These are phyloP conservation scores for Cecidostiba fungosa DNA, from an alignment of 2,888 invertebrate species.

Conservation along the genomic window DNA sequence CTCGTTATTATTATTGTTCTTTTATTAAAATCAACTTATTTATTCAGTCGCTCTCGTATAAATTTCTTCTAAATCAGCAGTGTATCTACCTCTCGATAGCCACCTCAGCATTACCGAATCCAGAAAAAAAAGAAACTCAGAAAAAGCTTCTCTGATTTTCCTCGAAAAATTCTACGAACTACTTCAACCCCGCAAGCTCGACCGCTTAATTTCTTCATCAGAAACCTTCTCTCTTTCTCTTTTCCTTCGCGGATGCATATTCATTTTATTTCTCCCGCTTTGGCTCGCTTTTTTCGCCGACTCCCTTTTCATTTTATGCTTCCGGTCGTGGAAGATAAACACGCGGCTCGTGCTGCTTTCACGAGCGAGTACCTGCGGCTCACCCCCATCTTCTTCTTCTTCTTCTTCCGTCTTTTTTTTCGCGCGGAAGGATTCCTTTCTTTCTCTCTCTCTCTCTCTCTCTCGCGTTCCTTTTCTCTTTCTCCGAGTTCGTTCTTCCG, in stretches of 20 bases:
- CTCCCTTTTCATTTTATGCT: constrained; percentile 64
- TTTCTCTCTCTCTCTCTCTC: too few species aligned
- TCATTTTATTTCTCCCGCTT: constrained; percentile 70
- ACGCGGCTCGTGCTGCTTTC: constrained; percentile 67
- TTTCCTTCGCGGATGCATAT: constrained; percentile 70
- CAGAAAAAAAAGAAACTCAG: neutral
- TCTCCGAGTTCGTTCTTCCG: neutral
- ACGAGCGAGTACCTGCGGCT: constrained; percentile 66
- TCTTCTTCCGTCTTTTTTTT: constrained; percentile 57
- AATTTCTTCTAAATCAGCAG: neutral
- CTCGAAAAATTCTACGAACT: neutral
- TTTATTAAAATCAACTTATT: neutral
- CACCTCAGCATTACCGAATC: neutral
- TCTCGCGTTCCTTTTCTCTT: constrained; percentile 8
- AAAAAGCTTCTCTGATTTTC: neutral
- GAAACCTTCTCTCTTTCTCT: constrained; percentile 56
- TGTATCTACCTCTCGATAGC: neutral
- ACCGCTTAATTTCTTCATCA: constrained; percentile 68
- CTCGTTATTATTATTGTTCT: neutral
- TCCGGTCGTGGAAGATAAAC: constrained; percentile 70
- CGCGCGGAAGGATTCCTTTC: constrained; percentile 21
- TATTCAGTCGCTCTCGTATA: too few species aligned
- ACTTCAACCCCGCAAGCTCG: neutral
- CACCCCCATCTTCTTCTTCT: constrained; percentile 63
- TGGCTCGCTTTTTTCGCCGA: neutral